phyloP scores from a whole-genome alignment of 2,113 vertebrate species.

The Campylomormyrus tamandua region DNA sequence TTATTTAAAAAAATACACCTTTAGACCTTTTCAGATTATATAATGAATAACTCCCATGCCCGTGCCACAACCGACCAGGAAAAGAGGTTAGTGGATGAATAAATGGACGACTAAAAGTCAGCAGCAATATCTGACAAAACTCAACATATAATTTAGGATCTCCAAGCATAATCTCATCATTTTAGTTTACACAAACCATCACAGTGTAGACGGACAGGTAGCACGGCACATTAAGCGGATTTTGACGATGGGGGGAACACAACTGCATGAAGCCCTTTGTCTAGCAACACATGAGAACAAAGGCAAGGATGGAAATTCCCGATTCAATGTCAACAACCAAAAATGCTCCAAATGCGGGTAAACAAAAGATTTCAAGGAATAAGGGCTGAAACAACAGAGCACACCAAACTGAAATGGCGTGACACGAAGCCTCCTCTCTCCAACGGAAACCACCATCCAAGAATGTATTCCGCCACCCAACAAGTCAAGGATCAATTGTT shows the following conservation, averaged over 20 bases:
- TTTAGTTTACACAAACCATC: not conserved
- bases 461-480: not conserved
- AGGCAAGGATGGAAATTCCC: not conserved
- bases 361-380: not conserved
- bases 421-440: not conserved
- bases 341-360: not conserved
- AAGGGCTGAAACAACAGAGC: not conserved
- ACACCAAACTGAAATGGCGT: not conserved
- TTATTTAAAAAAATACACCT: not conserved
- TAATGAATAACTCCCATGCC: not conserved
- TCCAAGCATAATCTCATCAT: not conserved
- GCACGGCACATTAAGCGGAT: not conserved
- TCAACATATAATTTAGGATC: not conserved
- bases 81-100: not conserved
- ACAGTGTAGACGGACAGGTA: not conserved
- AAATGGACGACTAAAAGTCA: not conserved
- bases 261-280: not conserved
- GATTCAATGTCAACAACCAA: not conserved
- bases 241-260: not conserved
- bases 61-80: not conserved
- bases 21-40: not conserved
- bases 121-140: not conserved
- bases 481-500: not conserved
- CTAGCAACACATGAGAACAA: not conserved
- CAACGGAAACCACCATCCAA: not conserved